Percentiles rank a stretch among this genome's conserved stretches.
phyloP scores from a whole-genome alignment of 2,888 invertebrate species.

The Lepidocyrtinus sp. region DNA sequence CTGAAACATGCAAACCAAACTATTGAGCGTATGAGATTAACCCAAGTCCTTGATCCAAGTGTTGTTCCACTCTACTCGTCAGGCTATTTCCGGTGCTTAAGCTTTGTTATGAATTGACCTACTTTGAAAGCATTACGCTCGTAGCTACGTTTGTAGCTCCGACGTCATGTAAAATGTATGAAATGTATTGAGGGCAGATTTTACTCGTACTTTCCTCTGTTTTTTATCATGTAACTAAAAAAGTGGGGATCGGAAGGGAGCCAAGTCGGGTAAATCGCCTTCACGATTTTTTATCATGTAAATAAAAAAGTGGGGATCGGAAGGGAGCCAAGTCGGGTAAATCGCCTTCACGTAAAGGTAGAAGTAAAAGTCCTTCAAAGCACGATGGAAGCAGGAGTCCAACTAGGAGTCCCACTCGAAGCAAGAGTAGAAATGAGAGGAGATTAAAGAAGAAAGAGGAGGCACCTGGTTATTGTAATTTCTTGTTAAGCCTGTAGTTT shows the following conservation, averaged over 20 bases:
- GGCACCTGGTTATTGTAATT: slow-evolving; percentile 59
- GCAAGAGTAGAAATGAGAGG: slow-evolving; percentile 67
- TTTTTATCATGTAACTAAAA: background rate
- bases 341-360: slow-evolving; percentile 60
- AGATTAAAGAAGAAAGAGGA: slow-evolving; percentile 64
- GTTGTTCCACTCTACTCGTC: slow-evolving; percentile 68
- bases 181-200: background rate
- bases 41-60: slow-evolving; percentile 62
- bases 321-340: slow-evolving; percentile 44
- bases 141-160: too few species aligned
- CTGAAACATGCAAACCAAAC: slow-evolving; percentile 70
- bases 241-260: slow-evolving; percentile 35
- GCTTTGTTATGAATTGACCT: slow-evolving; percentile 39
- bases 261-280: slow-evolving; percentile 49
- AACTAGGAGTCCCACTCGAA: slow-evolving; percentile 66
- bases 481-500: slow-evolving; percentile 46
- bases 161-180: background rate
- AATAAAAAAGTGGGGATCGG: slow-evolving; percentile 22
- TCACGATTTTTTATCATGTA: slow-evolving; percentile 26
- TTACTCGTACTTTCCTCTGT: background rate
- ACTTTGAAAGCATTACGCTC: slow-evolving; percentile 29
- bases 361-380: slow-evolving; percentile 47
- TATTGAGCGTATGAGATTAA: slow-evolving; percentile 70
- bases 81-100: slow-evolving; percentile 70
- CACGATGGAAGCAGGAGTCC: slow-evolving; percentile 56